phyloP scores from a whole-genome alignment of 2,888 invertebrate genomes.

The Gryllus longicercus region DNA sequence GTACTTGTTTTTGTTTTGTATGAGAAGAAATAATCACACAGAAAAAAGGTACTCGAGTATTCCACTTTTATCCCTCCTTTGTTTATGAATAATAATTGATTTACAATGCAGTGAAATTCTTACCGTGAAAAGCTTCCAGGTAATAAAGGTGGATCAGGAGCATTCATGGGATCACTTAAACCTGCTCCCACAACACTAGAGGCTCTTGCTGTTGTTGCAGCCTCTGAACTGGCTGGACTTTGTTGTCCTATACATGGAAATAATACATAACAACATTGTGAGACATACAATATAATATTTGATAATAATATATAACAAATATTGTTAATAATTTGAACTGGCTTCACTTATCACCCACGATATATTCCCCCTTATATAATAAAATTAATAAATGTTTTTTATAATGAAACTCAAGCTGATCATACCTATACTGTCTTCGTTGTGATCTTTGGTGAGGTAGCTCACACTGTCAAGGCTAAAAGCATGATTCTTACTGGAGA shows the following conservation, averaged over 20 bases:
- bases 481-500: constrained; percentile 82
- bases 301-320: no score
- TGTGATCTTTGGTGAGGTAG: constrained; percentile 75
- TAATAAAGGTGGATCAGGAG: constrained; percentile 3
- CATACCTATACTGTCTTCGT: constrained; percentile 56
- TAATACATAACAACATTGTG: background rate
- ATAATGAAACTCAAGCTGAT: background rate
- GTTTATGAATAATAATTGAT: no score
- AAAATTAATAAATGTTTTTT: no score
- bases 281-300: no score
- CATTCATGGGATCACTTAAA: background rate
- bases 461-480: constrained; percentile 86
- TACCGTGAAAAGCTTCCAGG: background rate
- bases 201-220: constrained; percentile 76
- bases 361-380: no score
- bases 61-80: no score
- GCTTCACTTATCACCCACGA: no score
- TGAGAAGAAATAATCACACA: no score
- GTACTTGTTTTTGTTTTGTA: no score
- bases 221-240: constrained; percentile 79
- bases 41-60: no score
- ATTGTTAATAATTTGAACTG: no score
- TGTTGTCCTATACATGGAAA: constrained; percentile 55
- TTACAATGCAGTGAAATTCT: background rate
- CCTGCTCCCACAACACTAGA: constrained; percentile 55